These are phyloP conservation scores for Tetramorium parvispinum DNA, from an alignment of 1,140 invertebrate species.

Conservation along the genomic window DNA sequence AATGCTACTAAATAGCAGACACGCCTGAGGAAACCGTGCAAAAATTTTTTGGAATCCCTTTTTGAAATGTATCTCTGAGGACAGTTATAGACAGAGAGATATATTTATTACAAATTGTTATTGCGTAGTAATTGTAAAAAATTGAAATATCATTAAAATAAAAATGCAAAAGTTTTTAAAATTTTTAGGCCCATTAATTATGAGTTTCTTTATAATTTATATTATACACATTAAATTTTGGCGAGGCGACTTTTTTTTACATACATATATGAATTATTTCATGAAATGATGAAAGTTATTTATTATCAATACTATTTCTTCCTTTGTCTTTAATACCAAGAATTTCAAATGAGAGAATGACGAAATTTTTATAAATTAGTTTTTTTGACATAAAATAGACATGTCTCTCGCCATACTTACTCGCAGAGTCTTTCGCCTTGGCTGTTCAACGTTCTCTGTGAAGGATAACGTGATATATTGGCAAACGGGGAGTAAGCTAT, in stretches of 20 bases:
- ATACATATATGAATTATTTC: background rate
- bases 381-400: slow-evolving; percentile 16
- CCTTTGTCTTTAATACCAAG: too few species aligned
- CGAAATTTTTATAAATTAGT: background rate
- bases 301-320: background rate
- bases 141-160: background rate
- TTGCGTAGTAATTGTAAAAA: background rate
- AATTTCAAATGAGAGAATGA: background rate
- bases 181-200: background rate
- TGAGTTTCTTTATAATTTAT: background rate
- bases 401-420: background rate
- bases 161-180: background rate
- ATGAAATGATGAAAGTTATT: background rate
- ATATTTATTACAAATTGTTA: slow-evolving; percentile 1
- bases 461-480: slow-evolving; percentile 61
- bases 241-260: background rate
- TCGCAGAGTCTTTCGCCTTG: slow-evolving; percentile 24
- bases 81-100: background rate
- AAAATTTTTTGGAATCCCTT: slow-evolving; percentile 11
- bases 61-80: background rate
- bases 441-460: slow-evolving; percentile 53
- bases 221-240: background rate
- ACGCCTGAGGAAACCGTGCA: slow-evolving; percentile 1
- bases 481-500: slow-evolving; percentile 59
- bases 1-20: slow-evolving; percentile 41